Evolutionary conservation across 1,140 invertebrate species (phyloP), one percentile per base, ranked within the genome.

Genomic region (Metopolophium dirhodum): DNA sequence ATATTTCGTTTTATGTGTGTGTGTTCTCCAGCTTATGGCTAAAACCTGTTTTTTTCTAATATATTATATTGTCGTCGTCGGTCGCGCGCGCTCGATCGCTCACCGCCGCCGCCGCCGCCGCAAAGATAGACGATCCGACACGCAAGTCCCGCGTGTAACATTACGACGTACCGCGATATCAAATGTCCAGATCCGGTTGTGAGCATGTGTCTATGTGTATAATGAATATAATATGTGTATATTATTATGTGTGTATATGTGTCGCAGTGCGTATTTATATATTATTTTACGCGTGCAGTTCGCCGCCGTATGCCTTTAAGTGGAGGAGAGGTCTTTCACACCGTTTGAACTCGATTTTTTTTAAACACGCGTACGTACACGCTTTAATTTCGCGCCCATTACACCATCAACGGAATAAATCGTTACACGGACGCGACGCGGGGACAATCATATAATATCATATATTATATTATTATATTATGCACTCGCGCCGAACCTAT

Each of bases 141-240:
- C 91, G 91, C 91, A 41, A 85, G 45, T 35, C 47, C 26, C 18
- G 26, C 77, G 77, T 92, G 47, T 92, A 91, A 91, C 68, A 35
- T 91, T 91, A 92, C 45, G 37, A 61, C 47, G 11, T 23, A 23
- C 47, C 47, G 45, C 90, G 41, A 51, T 51, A 92, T 92, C 91
- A 82, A 91, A 91, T 91, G 68, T 91, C 90, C 91, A 83, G 68
- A 92, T 92, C 91, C 91, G 91, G 91, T 92, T 92, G 23, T 54
- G 90, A 18, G 20, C 7, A 35, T 47, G 41, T 47, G 54, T 77
- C 14, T 30, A 9, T 30, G 26, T 61, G 1, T 54, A 68, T n/a
- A 68, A 68, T 68, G 61, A 68, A 68, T 68, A 68, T 68, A 68
- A 68, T 68, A 68, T 68, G 30, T 68, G 61, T 68, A 68, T 68